Percentiles rank a stretch among this genome's conserved stretches.
These are phyloP conservation scores for Rutilus rutilus DNA, from an alignment of 2,113 vertebrate genomes.

Conservation along the genomic window DNA sequence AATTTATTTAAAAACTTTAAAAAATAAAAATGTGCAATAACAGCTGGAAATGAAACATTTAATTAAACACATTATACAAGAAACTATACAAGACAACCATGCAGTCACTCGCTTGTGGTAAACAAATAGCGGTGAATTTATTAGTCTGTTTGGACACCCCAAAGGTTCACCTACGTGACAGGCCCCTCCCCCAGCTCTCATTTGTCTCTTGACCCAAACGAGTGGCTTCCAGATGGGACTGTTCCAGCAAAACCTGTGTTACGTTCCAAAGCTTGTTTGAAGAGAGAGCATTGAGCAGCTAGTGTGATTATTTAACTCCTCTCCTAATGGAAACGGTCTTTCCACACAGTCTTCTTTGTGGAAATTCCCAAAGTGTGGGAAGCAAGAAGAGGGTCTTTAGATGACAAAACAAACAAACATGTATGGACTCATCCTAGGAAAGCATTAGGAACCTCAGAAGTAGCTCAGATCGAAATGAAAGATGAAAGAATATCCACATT, in stretches of 20 bases:
- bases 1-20: too few relatives aligned
- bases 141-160: conserved; percentile 35
- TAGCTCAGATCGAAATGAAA: conserved; percentile 60
- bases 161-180: neutral
- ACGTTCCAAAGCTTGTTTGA: conserved; percentile 41
- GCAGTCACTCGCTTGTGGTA: neutral
- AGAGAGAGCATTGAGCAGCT: conserved; percentile 21
- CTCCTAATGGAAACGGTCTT: conserved; percentile 33
- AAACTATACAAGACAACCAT: neutral
- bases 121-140: conserved; percentile 11
- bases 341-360: conserved; percentile 50
- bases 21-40: neutral
- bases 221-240: conserved; percentile 49
- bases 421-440: conserved; percentile 69
- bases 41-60: neutral
- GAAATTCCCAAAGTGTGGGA: conserved; percentile 67
- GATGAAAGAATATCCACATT: conserved; percentile 72
- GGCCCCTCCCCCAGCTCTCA: conserved; percentile 6
- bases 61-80: neutral
- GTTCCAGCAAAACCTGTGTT: conserved; percentile 40
- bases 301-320: conserved; percentile 45
- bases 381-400: conserved; percentile 63
- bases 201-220: conserved; percentile 32
- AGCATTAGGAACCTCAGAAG: conserved; percentile 64
- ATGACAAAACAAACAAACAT: conserved; percentile 78